Base-by-base conservation (phyloP, 2,888 invertebrate species). In the Emmelina monodactyla region DNA sequence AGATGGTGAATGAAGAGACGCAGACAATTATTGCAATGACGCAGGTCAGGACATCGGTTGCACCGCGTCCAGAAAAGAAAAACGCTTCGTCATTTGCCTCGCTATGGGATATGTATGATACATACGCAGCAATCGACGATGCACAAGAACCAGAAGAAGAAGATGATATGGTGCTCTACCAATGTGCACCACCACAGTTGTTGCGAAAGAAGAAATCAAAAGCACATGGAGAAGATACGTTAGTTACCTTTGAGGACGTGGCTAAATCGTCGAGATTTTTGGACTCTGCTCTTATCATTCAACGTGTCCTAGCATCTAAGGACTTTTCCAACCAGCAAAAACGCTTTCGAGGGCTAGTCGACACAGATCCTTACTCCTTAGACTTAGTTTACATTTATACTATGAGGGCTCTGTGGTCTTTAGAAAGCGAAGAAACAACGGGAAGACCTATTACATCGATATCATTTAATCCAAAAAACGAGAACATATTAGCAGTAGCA, bases 31-130 rank as follows among this genome's bases (percentile, higher is more conserved):
- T 70, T 29, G 61, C 75, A 16, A 67, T 88, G 4, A 75, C 72
- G 9, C 91, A 91, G 58, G 81, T 85, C 0, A 75, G 88, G 10
- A 82, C 84, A 37, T 88, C 88, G 0, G 78, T 85, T 16, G 82
- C 86, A 0, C 73, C 76, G 1, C 67, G 79, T 14, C 78, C 82
- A 1, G 64, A 70, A 35, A 83, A 82, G 37, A 76, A 65, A 34
- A 84, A 88, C 49, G 80, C 80, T 2, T 75, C 76, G 1, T 81
- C 85, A 0, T 88, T 87, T 53, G 90, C 89, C 0, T 89, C 89
- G 1, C 79, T 86, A 51, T 92, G 89, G 84, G 88, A 91, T 47
- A 89, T 91, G 85, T 85, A 85, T 49, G 91, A 91, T 51, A 88
- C 87, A 0, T 88, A 85, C 46, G 70, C 73, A 4, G 66, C 65